Percentiles rank a stretch among this genome's conserved stretches.
These are phyloP conservation scores for Cotesia typhae DNA, from an alignment of 1,140 invertebrate genomes.

Conservation along the genomic window DNA sequence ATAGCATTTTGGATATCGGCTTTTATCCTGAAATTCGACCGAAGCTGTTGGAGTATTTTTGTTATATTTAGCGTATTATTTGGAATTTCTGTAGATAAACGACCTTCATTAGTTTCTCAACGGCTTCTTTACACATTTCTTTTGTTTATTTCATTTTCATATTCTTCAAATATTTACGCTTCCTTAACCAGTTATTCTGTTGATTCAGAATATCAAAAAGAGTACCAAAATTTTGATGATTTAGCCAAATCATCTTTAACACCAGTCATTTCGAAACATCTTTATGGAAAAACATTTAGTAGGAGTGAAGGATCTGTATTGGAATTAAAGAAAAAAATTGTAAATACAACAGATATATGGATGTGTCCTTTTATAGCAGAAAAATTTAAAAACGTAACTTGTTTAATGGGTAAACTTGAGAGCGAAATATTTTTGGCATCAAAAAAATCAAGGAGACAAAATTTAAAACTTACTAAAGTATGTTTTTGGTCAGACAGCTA, in stretches of 20 bases:
- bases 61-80: conserved; percentile 25
- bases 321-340: conserved; percentile 16
- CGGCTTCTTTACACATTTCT: conserved; percentile 16
- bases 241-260: conserved; percentile 25
- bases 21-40: neutral
- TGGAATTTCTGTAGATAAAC: conserved; percentile 6
- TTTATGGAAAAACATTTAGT: conserved; percentile 23
- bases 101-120: conserved; percentile 1
- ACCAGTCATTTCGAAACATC: neutral
- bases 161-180: conserved; percentile 28
- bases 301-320: conserved; percentile 12
- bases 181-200: conserved; percentile 16
- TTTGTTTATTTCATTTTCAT: conserved; percentile 22
- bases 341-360: neutral
- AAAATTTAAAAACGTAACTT: conserved; percentile 28
- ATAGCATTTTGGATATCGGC: conserved; percentile 16
- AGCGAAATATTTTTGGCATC: neutral
- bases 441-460: neutral
- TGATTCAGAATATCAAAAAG: conserved; percentile 10
- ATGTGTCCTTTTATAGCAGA: conserved; percentile 1
- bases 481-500: conserved; percentile 38
- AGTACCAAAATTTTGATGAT: conserved; percentile 28
- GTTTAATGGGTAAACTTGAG: conserved; percentile 28
- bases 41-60: conserved; percentile 20
- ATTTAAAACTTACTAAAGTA: conserved; percentile 26